These are phyloP conservation scores for Gymnodraco acuticeps DNA, from an alignment of 2,797 vertebrate species.

Conservation along the genomic window DNA sequence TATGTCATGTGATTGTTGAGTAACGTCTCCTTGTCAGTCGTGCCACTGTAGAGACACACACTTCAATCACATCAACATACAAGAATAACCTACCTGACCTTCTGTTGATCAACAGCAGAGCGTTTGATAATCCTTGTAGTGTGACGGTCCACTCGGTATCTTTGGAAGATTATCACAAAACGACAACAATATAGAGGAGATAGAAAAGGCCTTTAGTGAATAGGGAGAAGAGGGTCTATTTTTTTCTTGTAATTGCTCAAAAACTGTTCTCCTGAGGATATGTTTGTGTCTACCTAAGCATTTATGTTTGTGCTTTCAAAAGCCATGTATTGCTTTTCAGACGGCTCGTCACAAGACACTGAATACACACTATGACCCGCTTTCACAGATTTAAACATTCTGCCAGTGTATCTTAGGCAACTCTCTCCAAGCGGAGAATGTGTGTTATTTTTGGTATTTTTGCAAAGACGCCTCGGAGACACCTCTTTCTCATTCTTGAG, in stretches of 20 bases:
- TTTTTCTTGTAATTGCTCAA: not conserved
- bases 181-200: too few relatives aligned
- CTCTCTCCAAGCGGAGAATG: slow-evolving; percentile 45
- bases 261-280: not conserved
- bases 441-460: slow-evolving; percentile 72
- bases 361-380: slow-evolving; percentile 1
- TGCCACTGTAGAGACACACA: slow-evolving; percentile 58
- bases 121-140: slow-evolving; percentile 26
- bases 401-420: slow-evolving; percentile 21
- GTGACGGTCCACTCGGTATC: slow-evolving; percentile 8
- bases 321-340: slow-evolving; percentile 27
- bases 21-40: slow-evolving; percentile 72
- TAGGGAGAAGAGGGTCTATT: not conserved
- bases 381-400: slow-evolving; percentile 29
- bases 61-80: slow-evolving; percentile 52
- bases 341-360: slow-evolving; percentile 17
- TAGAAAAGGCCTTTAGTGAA: not conserved
- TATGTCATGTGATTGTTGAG: slow-evolving; percentile 79
- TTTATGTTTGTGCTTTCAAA: slow-evolving; percentile 14
- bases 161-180: slow-evolving; percentile 29
- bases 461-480: slow-evolving; percentile 52
- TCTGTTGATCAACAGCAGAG: slow-evolving; percentile 24
- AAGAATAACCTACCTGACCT: slow-evolving; percentile 34
- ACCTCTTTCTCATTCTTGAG: slow-evolving; percentile 64
- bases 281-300: not conserved